Conservation (phyloP, 2,888 invertebrate genomes). For the Sphaeridia pumilis region DNA sequence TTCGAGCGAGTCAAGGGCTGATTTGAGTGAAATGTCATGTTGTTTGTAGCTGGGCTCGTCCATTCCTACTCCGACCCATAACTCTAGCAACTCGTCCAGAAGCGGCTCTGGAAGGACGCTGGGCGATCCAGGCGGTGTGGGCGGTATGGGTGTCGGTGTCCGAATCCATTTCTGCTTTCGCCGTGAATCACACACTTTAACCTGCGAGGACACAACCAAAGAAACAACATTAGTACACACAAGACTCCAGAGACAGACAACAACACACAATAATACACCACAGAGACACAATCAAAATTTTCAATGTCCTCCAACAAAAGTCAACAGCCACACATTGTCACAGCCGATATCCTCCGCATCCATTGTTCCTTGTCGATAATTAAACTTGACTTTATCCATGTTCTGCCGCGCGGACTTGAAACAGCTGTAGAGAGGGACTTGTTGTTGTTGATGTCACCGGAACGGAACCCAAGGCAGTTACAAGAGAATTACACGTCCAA, state of each 20-base stretch:
- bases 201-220: conserved; percentile 11
- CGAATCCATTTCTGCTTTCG: conserved; percentile 23
- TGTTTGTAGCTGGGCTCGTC: conserved; percentile 12
- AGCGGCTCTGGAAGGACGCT: conserved; percentile 23
- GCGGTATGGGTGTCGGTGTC: conserved; percentile 10
- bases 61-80: conserved; percentile 25
- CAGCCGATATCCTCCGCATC: too few relatives aligned
- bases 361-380: too few relatives aligned
- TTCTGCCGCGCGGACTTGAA: too few relatives aligned
- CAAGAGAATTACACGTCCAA: too few relatives aligned
- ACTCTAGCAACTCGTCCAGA: conserved; percentile 28
- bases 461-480: too few relatives aligned
- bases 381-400: too few relatives aligned
- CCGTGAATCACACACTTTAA: conserved; percentile 19
- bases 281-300: neutral
- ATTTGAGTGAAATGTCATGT: conserved; percentile 24
- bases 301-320: neutral
- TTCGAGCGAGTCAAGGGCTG: conserved; percentile 24
- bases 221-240: too few relatives aligned
- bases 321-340: neutral
- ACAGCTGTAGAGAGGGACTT: too few relatives aligned
- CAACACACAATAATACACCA: neutral
- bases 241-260: neutral
- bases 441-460: too few relatives aligned
- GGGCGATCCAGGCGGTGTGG: conserved; percentile 30